Base-by-base conservation (phyloP, 1,140 invertebrate species). In the Dreissena polymorpha region DNA sequence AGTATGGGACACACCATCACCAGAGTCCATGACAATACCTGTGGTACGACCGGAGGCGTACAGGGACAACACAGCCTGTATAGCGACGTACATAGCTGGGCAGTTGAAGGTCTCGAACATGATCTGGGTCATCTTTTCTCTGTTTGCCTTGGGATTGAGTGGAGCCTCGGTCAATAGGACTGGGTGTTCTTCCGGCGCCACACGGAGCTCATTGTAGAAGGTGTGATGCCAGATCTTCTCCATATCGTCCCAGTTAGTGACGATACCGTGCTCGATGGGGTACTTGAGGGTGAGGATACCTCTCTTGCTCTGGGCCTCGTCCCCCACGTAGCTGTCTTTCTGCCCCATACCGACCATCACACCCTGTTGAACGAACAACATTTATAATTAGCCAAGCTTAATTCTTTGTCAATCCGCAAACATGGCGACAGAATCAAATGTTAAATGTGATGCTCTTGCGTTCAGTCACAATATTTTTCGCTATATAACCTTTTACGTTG, bases 341-440 rank as follows among this genome's bases (percentile, higher is more conserved):
- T 98, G 97, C 88, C 97, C 97, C 97, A 98, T 98, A 93, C 97
- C 97, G 85, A 98, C 97, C 97, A 98, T 98, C 86, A 98, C 97
- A 91, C 96, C 96, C 94, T 86, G 63, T n/a, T 25, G 14, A 23
- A 67, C 7, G 3, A 18, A 16, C 1, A 6, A 29, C 5, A 25
- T 10, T 49, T 14, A 21, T n/a, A 0, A 13, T 1, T n/a, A 60
- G 2, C 57, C 57, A 60, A 60, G 6, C 10, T 18, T 60, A n/a
- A 60, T n/a, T 60, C 6, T 2, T 60, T 18, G 6, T 60, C 16
- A 23, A n/a, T 3, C 10, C 10, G 12, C 57, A 6, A 60, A n/a
- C 57, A 60, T 55, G n/a, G n/a, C n/a, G n/a, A 55, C 12, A 55
- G 53, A 55, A 18, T 55, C 12, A 55, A 55, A 55, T 18, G 18